Conservation (phyloP, 2,797 vertebrate species). For the Nasua narica region DNA sequence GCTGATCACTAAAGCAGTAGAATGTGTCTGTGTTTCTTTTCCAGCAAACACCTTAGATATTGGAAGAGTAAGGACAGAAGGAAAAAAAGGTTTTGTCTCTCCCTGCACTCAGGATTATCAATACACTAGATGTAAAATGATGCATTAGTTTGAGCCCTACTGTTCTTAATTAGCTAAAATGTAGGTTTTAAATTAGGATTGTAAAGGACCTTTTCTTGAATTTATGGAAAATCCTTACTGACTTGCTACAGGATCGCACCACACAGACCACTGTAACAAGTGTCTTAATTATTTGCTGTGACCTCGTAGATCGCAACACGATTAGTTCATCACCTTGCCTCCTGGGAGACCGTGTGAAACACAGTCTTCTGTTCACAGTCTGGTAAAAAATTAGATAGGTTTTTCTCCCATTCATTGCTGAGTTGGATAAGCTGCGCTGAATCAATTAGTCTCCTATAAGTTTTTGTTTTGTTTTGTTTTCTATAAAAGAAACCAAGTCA, state of each 20-base stretch:
- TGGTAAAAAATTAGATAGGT: neutral
- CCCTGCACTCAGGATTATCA: neutral
- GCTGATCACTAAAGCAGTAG: neutral
- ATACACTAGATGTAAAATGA: neutral
- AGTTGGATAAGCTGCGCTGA: neutral
- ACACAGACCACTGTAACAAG: neutral
- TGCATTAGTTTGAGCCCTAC: neutral
- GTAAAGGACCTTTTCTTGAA: slow-evolving; percentile 37
- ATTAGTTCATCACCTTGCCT: slow-evolving; percentile 40
- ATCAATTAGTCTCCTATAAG: neutral
- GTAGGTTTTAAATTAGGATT: slow-evolving; percentile 33
- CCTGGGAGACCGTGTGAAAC: neutral
- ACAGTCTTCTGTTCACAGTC: neutral
- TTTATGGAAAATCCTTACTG: slow-evolving; percentile 54
- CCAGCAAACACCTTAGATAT: neutral
- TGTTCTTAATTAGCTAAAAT: slow-evolving; percentile 50
- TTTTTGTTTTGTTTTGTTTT: neutral
- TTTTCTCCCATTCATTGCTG: neutral
- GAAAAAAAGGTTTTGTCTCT: neutral
- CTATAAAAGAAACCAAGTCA: neutral
- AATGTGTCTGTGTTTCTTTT: neutral
- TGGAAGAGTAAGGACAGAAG: neutral
- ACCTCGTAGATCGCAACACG: slow-evolving; percentile 29
- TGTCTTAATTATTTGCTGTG: slow-evolving; percentile 57
- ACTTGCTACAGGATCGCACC: neutral